Conservation (phyloP, 2,797 vertebrate species). For the Dermochelys coriacea region DNA sequence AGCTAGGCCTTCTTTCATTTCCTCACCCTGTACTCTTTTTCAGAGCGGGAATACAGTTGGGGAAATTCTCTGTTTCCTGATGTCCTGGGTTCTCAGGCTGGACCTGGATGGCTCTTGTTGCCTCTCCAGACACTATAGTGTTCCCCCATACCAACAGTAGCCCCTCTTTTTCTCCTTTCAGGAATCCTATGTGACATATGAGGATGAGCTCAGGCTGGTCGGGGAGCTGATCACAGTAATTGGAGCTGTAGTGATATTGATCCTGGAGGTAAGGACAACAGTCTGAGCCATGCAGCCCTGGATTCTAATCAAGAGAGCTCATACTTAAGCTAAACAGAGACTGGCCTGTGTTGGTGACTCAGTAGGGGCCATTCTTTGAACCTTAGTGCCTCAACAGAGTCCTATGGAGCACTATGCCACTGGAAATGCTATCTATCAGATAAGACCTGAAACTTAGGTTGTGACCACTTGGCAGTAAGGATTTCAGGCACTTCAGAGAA, state of each 20-base stretch:
- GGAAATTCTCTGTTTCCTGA: fast-evolving
- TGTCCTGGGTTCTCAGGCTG: not conserved
- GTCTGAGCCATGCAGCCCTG: not conserved
- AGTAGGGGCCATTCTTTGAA: not conserved
- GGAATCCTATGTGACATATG: conserved; percentile 90
- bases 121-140: not conserved
- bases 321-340: not conserved
- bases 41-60: not conserved
- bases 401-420: not conserved
- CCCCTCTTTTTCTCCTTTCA: conserved; percentile 46
- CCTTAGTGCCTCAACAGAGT: not conserved
- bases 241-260: conserved; percentile 90
- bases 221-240: conserved; percentile 93
- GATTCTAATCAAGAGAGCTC: not conserved
- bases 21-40: not conserved
- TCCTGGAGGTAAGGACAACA: conserved; percentile 89
- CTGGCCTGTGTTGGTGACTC: not conserved
- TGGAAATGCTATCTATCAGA: not conserved
- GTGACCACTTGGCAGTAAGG: not conserved
- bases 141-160: not conserved
- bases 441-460: not conserved
- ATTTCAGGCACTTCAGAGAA: not conserved
- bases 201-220: conserved; percentile 88
- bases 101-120: not conserved
- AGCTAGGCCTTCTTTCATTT: not conserved